phyloP scores from a whole-genome alignment of 2,113 vertebrate genomes.

The Psettodes erumei region DNA sequence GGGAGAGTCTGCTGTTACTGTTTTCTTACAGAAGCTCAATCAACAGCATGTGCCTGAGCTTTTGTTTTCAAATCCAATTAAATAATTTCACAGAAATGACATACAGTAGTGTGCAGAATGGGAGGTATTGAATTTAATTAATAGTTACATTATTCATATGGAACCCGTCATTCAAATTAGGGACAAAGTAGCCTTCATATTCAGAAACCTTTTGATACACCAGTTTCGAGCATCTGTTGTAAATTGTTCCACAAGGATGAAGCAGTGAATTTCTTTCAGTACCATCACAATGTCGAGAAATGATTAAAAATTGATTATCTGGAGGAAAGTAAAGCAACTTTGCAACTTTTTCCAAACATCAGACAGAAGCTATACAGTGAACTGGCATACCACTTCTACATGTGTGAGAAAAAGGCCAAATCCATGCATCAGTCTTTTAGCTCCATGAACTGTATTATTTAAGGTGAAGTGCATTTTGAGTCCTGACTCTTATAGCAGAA shows the following conservation, averaged over 20 bases:
- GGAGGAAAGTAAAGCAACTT: neutral
- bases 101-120: slow-evolving; percentile 6
- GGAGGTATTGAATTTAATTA: slow-evolving; percentile 10
- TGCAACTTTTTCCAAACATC: neutral
- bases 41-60: slow-evolving; percentile 10
- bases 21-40: slow-evolving; percentile 38
- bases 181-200: neutral
- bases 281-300: neutral
- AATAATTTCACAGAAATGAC: slow-evolving; percentile 48
- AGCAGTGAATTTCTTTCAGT: neutral
- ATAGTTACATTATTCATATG: slow-evolving; percentile 7
- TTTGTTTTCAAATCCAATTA: slow-evolving; percentile 48
- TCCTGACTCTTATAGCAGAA: neutral
- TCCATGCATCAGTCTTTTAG: neutral
- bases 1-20: slow-evolving; percentile 5
- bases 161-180: slow-evolving; percentile 45
- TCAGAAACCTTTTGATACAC: neutral
- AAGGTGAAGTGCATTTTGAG: neutral
- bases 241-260: neutral
- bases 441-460: neutral
- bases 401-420: slow-evolving; percentile 2
- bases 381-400: neutral
- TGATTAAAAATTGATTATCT: neutral
- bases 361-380: neutral
- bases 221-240: neutral